Evolutionary conservation across 2,113 vertebrate species (phyloP), one percentile per base, ranked within the genome.

Genomic region (Marmota monax): DNA sequence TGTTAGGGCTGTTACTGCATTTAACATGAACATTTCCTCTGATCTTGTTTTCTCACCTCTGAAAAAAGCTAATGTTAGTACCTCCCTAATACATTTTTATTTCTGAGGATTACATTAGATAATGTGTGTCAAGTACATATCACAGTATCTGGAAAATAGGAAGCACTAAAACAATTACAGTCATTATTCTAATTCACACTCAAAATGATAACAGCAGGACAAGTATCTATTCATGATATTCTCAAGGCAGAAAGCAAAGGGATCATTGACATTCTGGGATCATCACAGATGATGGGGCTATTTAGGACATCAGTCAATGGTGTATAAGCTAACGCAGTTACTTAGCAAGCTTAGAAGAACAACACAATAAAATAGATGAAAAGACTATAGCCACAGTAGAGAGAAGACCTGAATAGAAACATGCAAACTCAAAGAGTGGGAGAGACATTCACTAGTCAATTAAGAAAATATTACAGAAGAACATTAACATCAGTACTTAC

Each of bases 111-210:
- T 92, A 32, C n/a, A 93, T 93, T 94, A 93, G 67, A 63, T 88
- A 90, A 88, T 92, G 23, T 76, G 32, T 85, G 92, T 92, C 56
- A 97, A 90, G 53, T 93, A 84, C 56, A 92, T 73, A 97, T 87
- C 86, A 63, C 2, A 56, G 17, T 95, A 72, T 93, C 51, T 94
- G 92, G 58, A 25, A 84, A 87, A 39, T 25, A 84, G 14, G 34
- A 90, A 72, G 27, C 83, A 92, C 32, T 95, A 88, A 90, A 79
- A 79, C 74, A 85, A 84, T 84, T 76, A 92, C 4, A 92, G 48
- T n/a, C 70, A 67, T 95, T 94, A 94, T 95, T 94, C 65, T 96
- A 94, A 92, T 97, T 90, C 87, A 95, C 32, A 82, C 39, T 93
- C 53, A 91, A 76, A 87, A 96, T 90, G 22, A 87, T 90, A 85